Evolutionary conservation across 2,797 vertebrate genomes (phyloP), one percentile per base, ranked within the genome.

Genomic region (Neosalanx taihuensis): DNA sequence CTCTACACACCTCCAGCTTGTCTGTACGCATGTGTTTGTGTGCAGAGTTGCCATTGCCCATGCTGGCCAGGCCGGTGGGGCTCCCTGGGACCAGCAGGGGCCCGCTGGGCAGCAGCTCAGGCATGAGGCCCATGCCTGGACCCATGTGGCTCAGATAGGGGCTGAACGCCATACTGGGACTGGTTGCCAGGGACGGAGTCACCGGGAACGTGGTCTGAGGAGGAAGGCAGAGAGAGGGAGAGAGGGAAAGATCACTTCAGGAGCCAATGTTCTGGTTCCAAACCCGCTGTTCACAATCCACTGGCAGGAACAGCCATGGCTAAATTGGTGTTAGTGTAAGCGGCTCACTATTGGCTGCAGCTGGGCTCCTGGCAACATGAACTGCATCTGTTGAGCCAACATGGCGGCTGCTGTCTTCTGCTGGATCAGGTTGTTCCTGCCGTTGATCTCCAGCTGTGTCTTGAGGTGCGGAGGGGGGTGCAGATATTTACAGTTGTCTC

Each of bases 401-500:
- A 99, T 98, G 89, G 95, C 96, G 18, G 96, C 95, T 0, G 95
- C 94, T 0, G 95, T 96, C 93, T 98, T 99, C 90, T 98, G 97
- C 90, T 98, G 97, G 89, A 98, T 99, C 89, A 99, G 93, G 91
- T 98, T 99, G 94, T 98, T 98, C 76, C 96, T 93, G 77, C 97
- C 97, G 75, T 98, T 99, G 85, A 99, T 96, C 89, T 99, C 97
- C 82, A 99, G 94, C 84, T 98, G 97, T 7, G 96, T 97, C 91
- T 98, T 99, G 91, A 99, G 93, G 90, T 99, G 97, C 0, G 95
- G 95, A 35, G 97, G 97, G 68, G 97, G 97, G 81, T 99, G 97
- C 72, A 99, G 94, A 92, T 99, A 99, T 93, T 98, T 99, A 90
- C 97, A 99, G 92, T 97, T 99, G 79, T 98, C 96, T 80, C 97